These are phyloP conservation scores for Lophura nycthemera DNA, from an alignment of 2,113 vertebrate species.

Conservation along the genomic window DNA sequence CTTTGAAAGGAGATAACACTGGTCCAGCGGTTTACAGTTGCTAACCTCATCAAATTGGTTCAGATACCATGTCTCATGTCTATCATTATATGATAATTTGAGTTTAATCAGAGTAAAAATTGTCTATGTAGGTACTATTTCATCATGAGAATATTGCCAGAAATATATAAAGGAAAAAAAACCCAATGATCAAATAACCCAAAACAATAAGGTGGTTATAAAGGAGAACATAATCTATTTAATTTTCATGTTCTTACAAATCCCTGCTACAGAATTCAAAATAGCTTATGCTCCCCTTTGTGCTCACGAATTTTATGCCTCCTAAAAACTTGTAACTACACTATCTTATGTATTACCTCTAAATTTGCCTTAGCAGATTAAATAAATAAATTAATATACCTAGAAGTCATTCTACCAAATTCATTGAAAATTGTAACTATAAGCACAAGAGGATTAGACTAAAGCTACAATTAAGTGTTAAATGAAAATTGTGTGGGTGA, in stretches of 20 bases:
- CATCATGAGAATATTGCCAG: background rate
- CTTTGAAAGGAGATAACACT: background rate
- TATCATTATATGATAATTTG: background rate
- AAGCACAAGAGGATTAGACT: background rate
- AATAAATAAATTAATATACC: background rate
- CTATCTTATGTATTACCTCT: background rate
- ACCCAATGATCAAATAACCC: background rate
- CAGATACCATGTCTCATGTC: background rate
- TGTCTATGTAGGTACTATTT: background rate
- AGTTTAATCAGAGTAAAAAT: background rate
- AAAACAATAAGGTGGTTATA: background rate
- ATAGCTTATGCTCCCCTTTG: background rate
- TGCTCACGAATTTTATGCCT: background rate
- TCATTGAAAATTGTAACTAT: background rate
- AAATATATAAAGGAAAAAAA: background rate
- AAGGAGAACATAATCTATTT: background rate
- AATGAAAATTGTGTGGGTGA: background rate
- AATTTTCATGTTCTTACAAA: background rate
- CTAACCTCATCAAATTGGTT: background rate
- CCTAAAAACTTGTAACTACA: background rate
- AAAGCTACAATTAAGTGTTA: background rate
- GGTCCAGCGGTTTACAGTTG: background rate
- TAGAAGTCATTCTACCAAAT: background rate
- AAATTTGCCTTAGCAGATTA: background rate
- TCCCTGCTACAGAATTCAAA: background rate